These are phyloP conservation scores for Edolisoma coerulescens DNA, from an alignment of 2,113 vertebrate species.

Conservation along the genomic window DNA sequence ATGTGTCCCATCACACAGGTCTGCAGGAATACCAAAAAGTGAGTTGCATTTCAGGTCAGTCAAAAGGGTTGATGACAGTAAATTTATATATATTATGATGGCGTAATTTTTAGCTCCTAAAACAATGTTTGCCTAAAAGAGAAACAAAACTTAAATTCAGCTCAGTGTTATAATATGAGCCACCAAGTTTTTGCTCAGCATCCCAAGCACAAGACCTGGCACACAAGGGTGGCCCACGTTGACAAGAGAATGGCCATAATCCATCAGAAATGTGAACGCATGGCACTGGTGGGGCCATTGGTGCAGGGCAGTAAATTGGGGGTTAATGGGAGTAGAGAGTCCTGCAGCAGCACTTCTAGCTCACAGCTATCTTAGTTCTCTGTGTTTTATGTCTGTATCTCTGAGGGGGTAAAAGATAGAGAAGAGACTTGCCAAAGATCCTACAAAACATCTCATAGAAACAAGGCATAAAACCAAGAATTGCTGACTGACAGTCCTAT, in stretches of 20 bases:
- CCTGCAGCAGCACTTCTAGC: background rate
- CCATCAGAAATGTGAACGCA: background rate
- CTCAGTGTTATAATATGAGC: background rate
- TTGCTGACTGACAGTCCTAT: background rate
- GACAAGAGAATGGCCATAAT: background rate
- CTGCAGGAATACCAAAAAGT: background rate
- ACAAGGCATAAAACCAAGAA: background rate
- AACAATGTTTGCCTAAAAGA: background rate
- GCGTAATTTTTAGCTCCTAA: background rate
- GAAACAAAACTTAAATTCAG: background rate
- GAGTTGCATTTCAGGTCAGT: background rate
- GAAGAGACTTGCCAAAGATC: background rate
- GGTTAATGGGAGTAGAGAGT: background rate
- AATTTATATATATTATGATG: background rate
- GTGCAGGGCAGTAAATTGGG: background rate
- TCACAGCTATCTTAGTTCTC: background rate
- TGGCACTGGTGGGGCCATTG: background rate
- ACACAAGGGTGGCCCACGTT: rapidly evolving
- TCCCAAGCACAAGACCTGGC: rapidly evolving
- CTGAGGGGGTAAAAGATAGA: background rate
- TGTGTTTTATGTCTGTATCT: background rate
- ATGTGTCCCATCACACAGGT: background rate
- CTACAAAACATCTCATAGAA: background rate
- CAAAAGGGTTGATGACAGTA: background rate
- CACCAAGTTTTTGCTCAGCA: background rate